Base-by-base conservation (phyloP, 2,113 vertebrate species). In the Castor canadensis region DNA sequence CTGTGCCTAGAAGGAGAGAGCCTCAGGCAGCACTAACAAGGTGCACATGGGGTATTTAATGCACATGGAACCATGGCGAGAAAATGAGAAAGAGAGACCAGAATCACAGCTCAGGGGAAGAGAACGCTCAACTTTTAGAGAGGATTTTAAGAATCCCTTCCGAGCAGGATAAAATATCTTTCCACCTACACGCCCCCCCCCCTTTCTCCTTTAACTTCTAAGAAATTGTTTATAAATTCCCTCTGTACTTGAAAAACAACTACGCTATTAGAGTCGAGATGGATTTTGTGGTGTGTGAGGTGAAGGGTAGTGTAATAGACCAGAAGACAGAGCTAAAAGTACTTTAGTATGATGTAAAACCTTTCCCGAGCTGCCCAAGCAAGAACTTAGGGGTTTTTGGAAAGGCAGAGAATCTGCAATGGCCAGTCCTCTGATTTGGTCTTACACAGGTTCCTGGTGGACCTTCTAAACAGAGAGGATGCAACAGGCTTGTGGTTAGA, bases 241-340 rank as follows among this genome's bases (percentile, higher is more conserved):
- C 90, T 96, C 49, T 11, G 89, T 90, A 94, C 83, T 91, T 95
- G 94, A 87, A 97, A 97, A 95, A 94, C 45, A 92, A 97, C 85
- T 83, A 94, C 96, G 79, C 90, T 82, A 84, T 95, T 95, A 97
- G 86, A 92, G 30, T 15, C 73, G 32, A 67, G 91, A 66, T 47
- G 13, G 22, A 0, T 83, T 80, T 62, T 80, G n/a, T 89, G 43
- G 58, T 38, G 45, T 52, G 47, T 24, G 73, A 49, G 32, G 22
- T 75, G 12, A 54, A 66, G 49, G 47, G 1, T 1, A 10, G 58
- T 88, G 15, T 35, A 58, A 49, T 16, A 26, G 87, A 58, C n/a
- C 71, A 56, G 83, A 69, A 71, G 87, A 87, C 43, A 88, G 52
- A 94, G 56, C 76, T 5, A 79, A 93, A 89, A 89, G 30, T 80